Percentiles rank a stretch among this genome's conserved stretches.
Conservation (phyloP, 1,140 invertebrate species). For the Papilio xuthus region DNA sequence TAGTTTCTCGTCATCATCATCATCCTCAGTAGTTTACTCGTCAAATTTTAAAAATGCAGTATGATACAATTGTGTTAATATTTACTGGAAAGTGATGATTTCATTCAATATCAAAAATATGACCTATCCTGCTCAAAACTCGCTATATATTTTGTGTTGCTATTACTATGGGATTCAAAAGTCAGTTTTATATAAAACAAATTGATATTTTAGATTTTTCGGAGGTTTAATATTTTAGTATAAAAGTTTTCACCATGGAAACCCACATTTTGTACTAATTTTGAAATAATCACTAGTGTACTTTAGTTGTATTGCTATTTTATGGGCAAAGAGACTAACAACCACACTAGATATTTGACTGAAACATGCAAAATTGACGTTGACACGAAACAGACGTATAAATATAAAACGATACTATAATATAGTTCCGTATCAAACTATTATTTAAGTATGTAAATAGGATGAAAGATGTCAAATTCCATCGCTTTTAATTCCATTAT, state of each 20-base stretch:
- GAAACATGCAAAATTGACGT: conserved; percentile 3
- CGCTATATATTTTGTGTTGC: background rate
- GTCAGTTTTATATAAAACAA: background rate
- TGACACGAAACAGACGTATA: conserved; percentile 19
- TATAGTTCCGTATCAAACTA: background rate
- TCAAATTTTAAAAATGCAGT: background rate
- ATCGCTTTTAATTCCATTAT: background rate
- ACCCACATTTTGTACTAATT: background rate
- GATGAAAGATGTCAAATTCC: background rate
- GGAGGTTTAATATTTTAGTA: background rate
- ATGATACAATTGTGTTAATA: background rate
- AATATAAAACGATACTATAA: background rate
- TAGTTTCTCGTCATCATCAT: too few species aligned
- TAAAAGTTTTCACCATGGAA: too few species aligned
- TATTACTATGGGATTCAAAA: background rate
- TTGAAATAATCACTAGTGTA: background rate
- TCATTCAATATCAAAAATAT: too few species aligned
- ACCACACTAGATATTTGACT: background rate
- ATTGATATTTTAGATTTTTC: background rate
- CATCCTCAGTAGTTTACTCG: background rate
- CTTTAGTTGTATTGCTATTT: background rate
- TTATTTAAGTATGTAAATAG: background rate
- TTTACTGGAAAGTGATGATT: background rate
- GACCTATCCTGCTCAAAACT: background rate
- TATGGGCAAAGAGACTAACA: background rate